Conservation (phyloP, 2,888 invertebrate genomes). For the Spicauda simplicius region DNA sequence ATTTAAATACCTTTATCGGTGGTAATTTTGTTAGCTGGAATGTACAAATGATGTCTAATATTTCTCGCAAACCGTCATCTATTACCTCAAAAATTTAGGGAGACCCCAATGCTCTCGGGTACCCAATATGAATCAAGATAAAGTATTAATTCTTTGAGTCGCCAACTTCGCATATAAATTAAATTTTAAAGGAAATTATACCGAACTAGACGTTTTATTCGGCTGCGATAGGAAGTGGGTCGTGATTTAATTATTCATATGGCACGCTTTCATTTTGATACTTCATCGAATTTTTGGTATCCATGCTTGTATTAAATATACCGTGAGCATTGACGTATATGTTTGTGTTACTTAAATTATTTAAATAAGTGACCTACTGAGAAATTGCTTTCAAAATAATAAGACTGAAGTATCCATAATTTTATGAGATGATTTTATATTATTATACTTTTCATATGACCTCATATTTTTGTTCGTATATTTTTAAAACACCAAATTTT, state of each 20-base stretch:
- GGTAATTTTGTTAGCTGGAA: too few species aligned
- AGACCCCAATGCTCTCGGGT: neutral
- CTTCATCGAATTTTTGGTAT: slow-evolving; percentile 8
- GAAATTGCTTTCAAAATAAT: too few species aligned
- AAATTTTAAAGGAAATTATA: slow-evolving; percentile 63
- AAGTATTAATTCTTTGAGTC: slow-evolving; percentile 57
- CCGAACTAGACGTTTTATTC: slow-evolving; percentile 52
- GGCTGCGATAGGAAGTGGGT: slow-evolving; percentile 44
- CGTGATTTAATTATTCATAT: slow-evolving; percentile 46
- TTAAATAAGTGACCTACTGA: too few species aligned
- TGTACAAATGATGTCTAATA: neutral
- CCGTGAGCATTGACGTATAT: too few species aligned
- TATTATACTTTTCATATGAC: too few species aligned
- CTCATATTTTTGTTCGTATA: too few species aligned
- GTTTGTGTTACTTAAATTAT: too few species aligned
- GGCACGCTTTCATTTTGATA: slow-evolving; percentile 11
- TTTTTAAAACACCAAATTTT: too few species aligned
- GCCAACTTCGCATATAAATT: slow-evolving; percentile 68
- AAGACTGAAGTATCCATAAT: too few species aligned
- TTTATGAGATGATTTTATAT: too few species aligned
- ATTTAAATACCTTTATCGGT: too few species aligned
- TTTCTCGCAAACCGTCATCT: neutral
- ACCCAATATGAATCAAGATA: slow-evolving; percentile 15
- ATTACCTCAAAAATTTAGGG: neutral
- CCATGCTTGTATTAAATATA: neutral